Evolutionary conservation across 2,113 vertebrate species (phyloP).

Genomic region (Perca flavescens): DNA sequence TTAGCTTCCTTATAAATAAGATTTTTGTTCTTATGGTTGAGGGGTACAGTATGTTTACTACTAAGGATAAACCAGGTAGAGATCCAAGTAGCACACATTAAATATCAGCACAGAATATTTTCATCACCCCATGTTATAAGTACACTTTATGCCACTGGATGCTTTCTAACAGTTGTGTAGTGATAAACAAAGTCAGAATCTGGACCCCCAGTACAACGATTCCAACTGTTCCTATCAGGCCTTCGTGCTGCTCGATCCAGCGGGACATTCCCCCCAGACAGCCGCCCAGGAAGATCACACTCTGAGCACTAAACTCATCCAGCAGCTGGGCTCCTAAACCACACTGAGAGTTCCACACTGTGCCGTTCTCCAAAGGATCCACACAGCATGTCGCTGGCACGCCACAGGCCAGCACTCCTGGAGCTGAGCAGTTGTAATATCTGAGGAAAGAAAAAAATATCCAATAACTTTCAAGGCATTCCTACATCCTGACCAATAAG

Average conservation of each 20-base stretch:
- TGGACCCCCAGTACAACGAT: conserved; percentile 78
- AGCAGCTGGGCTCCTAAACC: conserved; percentile 84
- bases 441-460: conserved; percentile 69
- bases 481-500: background rate
- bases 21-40: background rate
- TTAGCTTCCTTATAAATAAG: background rate
- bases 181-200: conserved; percentile 81
- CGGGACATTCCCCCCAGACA: conserved; percentile 81
- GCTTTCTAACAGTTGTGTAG: conserved; percentile 78
- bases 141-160: conserved; percentile 67
- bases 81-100: background rate
- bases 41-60: background rate
- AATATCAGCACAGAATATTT: background rate
- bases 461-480: background rate
- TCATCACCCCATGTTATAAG: background rate
- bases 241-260: conserved; percentile 83
- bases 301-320: conserved; percentile 77
- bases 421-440: conserved; percentile 94
- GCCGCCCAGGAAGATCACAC: conserved; percentile 85
- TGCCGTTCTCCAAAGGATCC: conserved; percentile 85
- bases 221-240: conserved; percentile 20
- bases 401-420: conserved; percentile 87
- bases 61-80: conserved; percentile 11
- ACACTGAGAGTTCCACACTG: conserved; percentile 88
- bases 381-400: conserved; percentile 93